Percentiles rank a stretch among this genome's conserved stretches.
These are phyloP conservation scores for Corynorhinus townsendii DNA, from an alignment of 2,113 vertebrate genomes.

Conservation along the genomic window DNA sequence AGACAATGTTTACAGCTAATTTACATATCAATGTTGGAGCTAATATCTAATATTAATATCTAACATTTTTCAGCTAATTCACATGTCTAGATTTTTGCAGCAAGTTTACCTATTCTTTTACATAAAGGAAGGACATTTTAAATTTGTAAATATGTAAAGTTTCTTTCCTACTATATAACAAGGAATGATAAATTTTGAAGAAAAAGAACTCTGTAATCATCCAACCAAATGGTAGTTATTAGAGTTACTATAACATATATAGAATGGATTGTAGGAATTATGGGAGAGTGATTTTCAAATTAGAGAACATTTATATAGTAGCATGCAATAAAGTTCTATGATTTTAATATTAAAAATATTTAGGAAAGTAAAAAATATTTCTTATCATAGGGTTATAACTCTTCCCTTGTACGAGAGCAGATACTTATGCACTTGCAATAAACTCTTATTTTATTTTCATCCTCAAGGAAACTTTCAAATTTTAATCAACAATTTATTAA, in stretches of 20 bases:
- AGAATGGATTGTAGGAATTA: not conserved
- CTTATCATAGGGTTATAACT: not conserved
- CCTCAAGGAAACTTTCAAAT: not conserved
- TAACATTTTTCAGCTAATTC: not conserved
- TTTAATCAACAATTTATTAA: not conserved
- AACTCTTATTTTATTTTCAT: not conserved
- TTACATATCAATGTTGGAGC: not conserved
- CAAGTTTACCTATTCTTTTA: not conserved
- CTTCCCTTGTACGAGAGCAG: not conserved
- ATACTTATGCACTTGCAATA: not conserved
- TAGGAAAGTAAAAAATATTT: not conserved
- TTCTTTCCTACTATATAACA: not conserved
- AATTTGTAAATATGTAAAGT: not conserved
- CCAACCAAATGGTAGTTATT: not conserved
- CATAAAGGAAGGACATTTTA: not conserved
- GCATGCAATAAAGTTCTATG: not conserved
- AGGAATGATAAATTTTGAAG: not conserved
- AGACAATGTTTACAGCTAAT: not conserved
- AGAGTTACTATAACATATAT: not conserved
- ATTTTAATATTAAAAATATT: not conserved
- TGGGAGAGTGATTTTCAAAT: not conserved
- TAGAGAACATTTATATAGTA: not conserved
- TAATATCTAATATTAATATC: not conserved
- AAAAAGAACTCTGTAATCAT: not conserved
- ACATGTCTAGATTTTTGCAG: not conserved